phyloP scores from a whole-genome alignment of 2,888 invertebrate species.

The Hoplodrina ambigua region DNA sequence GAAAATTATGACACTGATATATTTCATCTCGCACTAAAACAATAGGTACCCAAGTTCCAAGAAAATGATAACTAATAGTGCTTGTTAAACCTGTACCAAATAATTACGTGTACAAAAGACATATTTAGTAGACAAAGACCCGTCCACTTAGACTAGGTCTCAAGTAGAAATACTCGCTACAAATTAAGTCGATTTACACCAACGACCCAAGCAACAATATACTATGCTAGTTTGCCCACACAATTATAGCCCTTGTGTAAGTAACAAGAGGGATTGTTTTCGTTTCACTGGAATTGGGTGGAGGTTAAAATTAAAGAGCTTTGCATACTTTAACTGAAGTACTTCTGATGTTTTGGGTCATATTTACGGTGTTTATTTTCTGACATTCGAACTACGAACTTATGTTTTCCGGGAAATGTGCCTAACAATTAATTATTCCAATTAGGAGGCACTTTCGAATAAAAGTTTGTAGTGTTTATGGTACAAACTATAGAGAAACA shows the following conservation, averaged over 20 bases:
- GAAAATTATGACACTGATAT: not conserved
- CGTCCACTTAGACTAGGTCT: constrained; percentile 41
- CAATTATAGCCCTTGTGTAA: not conserved
- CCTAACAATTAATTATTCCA: constrained; percentile 35
- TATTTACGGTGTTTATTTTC: constrained; percentile 45
- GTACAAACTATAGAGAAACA: not conserved
- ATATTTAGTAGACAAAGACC: constrained; percentile 37
- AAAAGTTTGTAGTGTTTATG: constrained; percentile 6
- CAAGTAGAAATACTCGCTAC: constrained; percentile 53
- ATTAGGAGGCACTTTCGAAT: constrained; percentile 13
- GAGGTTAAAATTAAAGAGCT: constrained; percentile 43
- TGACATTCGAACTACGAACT: constrained; percentile 22
- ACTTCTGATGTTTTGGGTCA: constrained; percentile 38
- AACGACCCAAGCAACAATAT: constrained; percentile 44
- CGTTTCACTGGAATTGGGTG: not conserved
- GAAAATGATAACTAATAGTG: not conserved
- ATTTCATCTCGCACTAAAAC: not conserved
- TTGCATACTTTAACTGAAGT: constrained; percentile 47
- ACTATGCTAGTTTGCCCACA: constrained; percentile 7
- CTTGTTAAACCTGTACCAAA: constrained; percentile 24
- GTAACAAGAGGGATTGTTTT: constrained; percentile 25
- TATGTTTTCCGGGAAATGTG: constrained; percentile 25
- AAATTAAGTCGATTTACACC: constrained; percentile 57
- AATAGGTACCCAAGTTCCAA: not conserved
- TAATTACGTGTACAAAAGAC: constrained; percentile 33